These are phyloP conservation scores for Ctenodactylus gundi DNA, from an alignment of 2,113 vertebrate genomes.

Conservation along the genomic window DNA sequence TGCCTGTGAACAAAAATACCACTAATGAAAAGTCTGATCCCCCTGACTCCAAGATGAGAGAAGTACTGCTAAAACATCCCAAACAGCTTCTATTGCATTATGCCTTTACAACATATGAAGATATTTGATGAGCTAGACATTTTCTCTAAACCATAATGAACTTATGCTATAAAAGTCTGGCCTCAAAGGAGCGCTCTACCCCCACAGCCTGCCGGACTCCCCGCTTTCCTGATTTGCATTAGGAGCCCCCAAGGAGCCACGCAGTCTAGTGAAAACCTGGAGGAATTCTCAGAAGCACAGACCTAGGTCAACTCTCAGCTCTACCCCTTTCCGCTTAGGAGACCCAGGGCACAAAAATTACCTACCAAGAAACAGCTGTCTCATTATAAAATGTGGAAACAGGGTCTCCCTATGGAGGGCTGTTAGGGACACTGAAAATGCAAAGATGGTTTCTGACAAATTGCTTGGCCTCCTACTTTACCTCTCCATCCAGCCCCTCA, in stretches of 20 bases:
- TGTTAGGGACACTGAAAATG: background rate
- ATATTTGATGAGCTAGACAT: background rate
- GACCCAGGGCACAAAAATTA: background rate
- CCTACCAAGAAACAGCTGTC: background rate
- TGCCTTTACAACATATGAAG: background rate
- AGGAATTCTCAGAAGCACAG: too few relatives aligned
- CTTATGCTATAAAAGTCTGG: background rate
- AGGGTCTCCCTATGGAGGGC: background rate
- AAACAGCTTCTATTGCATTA: background rate
- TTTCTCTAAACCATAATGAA: background rate
- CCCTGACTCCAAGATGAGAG: background rate
- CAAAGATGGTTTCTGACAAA: background rate
- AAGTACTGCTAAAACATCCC: too few relatives aligned
- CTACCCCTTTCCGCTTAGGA: background rate
- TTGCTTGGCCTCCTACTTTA: background rate
- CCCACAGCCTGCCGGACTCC: background rate
- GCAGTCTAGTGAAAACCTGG: accelerated
- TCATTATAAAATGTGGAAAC: background rate
- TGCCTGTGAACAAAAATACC: background rate
- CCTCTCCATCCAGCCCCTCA: background rate
- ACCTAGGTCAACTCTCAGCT: background rate
- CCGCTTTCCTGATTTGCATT: accelerated
- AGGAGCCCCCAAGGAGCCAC: background rate
- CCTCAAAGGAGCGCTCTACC: background rate
- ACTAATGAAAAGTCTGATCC: background rate